Base-by-base conservation (phyloP, 1,140 invertebrate species). In the Drosophila melanogaster region DNA sequence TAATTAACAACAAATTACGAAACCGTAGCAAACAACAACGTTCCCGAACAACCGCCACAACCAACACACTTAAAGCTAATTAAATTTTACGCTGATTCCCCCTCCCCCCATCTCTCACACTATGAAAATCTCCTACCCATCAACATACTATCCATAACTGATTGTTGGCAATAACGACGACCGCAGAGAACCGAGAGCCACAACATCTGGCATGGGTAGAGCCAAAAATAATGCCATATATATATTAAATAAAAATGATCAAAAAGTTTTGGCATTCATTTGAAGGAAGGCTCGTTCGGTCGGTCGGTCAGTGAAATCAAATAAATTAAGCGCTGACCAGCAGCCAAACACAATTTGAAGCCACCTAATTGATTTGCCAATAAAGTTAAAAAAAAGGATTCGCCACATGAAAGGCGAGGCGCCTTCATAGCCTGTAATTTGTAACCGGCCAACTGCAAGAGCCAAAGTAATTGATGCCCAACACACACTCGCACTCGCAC, bases 1-100 rank as follows among this genome's bases (percentile, higher is more conserved):
- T 81, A 85, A 85, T 85, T 85, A 86, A 86, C 73, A 86, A 86
- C 81, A 86, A 86, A 81, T 85, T 86, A 75, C 67, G 58, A 76
- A 74, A 74, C 71, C 64, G 69, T 65, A 74, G 37, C 60, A 56
- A 53, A 61, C 44, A 43, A 57, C 56, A 51, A 59, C 61, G n/a
- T 33, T 30, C 1, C 47, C 44, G 53, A 69, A 66, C 61, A 67
- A 73, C 56, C 55, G 57, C 59, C 76, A 49, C 58, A 64, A 60
- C 77, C 79, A 70, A 81, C 67, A 87, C 81, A 87, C 81, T 86
- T 86, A 81, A 54, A 66, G 81, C 81, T 78, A 87, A 87, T 86
- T 87, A 81, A 66, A 83, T 86, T 87, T 75, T 60, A 47, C 24
- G 66, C 55, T 65, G 58, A 67, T 38, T 51, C 64, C 59, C 26